Evolutionary conservation across 2,113 vertebrate species (phyloP).

Genomic region (Anolis carolinensis): DNA sequence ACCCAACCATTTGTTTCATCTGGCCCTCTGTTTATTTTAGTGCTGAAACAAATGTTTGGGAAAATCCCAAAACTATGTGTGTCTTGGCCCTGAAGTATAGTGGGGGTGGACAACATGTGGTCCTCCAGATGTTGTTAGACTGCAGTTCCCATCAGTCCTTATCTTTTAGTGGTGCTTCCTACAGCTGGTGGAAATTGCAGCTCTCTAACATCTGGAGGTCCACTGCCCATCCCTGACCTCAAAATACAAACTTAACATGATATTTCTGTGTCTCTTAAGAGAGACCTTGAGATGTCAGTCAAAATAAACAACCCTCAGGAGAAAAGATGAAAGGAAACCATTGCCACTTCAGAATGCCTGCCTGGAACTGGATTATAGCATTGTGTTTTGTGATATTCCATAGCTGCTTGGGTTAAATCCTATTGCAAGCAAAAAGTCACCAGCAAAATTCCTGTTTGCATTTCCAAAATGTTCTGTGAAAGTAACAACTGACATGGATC

Average conservation of each 20-base stretch:
- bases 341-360: neutral
- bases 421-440: neutral
- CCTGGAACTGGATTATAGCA: neutral
- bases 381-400: neutral
- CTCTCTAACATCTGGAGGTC: too few relatives aligned
- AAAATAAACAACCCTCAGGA: neutral
- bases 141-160: too few relatives aligned
- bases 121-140: too few relatives aligned
- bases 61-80: neutral
- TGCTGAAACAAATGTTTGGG: neutral
- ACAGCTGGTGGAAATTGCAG: too few relatives aligned
- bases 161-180: too few relatives aligned
- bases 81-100: neutral
- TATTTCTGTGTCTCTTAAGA: neutral
- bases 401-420: neutral
- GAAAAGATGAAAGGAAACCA: neutral
- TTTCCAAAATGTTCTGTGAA: constrained; percentile 3
- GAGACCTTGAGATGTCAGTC: neutral
- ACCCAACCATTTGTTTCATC: neutral
- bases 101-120: neutral
- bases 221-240: neutral
- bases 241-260: neutral
- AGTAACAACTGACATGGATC: neutral
- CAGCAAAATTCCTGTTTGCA: constrained; percentile 4
- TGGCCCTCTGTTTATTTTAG: neutral